Base-by-base conservation (phyloP, 1,140 invertebrate species). In the Metaphire vulgaris region DNA sequence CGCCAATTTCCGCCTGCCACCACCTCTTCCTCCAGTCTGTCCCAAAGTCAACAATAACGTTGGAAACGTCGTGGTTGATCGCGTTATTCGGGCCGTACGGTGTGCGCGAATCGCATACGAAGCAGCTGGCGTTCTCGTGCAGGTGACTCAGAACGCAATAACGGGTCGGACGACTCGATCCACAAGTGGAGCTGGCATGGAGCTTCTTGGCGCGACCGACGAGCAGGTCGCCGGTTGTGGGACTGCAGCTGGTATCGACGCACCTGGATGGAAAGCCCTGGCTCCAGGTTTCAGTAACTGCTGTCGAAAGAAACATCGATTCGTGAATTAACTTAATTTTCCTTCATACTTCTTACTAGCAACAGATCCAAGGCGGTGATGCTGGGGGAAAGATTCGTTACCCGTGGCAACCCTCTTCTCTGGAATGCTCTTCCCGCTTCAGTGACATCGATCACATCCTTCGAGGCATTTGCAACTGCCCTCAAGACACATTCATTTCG, bases 91-190 rank as follows among this genome's bases (percentile, higher is more conserved):
- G 72, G 41, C 28, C 30, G 33, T 12, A 56, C 41, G 21, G 41
- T 56, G 6, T 56, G 21, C 89, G 86, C 1, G 93, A 94, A 85
- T 99, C 93, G 86, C 98, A 99, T 82, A 91, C 91, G 87, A 98
- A 99, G 87, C 98, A 99, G 14, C 30, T 69, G 30, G 6, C 28
- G 6, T 56, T 56, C 41, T 56, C 41, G 15, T 56, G 33, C 77
- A 99, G 89, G 90, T 98, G 93, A 2, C 95, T 97, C 6, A 99
- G 93, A 79, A 99, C 98, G 87, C 97, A 99, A 87, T 93, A 99
- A 72, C 92, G 89, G 86, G 97, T 89, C 80, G 87, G 82, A 66
- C 74, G 79, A 1, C 88, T 80, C 0, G 93, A 83, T 41, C 97
- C 98, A 87, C 98, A 99, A 2, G 97, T 99, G 28, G 97, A 99